Base-by-base conservation (phyloP, 2,888 invertebrate genomes). In the Saturnia japonica region DNA sequence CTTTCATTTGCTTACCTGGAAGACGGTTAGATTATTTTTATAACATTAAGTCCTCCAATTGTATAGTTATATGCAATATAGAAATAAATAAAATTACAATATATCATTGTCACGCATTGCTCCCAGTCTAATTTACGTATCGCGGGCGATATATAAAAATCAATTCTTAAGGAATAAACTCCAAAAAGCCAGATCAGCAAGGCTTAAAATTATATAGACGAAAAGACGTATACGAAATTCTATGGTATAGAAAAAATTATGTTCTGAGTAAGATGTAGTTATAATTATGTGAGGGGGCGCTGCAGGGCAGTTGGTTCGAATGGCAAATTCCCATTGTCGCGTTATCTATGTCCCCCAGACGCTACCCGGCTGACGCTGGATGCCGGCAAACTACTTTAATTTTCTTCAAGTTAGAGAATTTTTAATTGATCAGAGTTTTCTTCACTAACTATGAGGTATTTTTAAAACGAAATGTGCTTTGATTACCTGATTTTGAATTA, bases 321-420 rank as follows among this genome's bases (percentile, higher is more conserved):
- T 84, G 83, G 88, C 87, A 89, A 90, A 90, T 86, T 89, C 88
- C 91, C 81, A 90, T 93, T 93, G 93, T 93, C 80, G 73, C 85
- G 87, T 93, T 93, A 93, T 93, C 93, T 87, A 79, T 84, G 75
- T 76, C 78, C 86, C 85, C 88, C 92, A 93, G 89, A 82, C 85
- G 80, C 80, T 79, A 76, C 76, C 70, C 74, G 74, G 71, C 73
- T 70, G 25, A 40, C 75, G 80, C 75, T 80, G 80, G 80, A 84
- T 85, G 82, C 83, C 82, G 84, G 85, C 81, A 80, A 78, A 85
- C 85, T 87, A 91, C 90, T 92, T 92, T 91, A 91, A 91, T 91
- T 88, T 89, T 84, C 84, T 88, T 90, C 86, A 87, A 86, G 86
- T 85, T 85, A 82, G 84, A 78, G 82, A 87, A 86, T 88, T 91